Percentiles rank a stretch among this genome's conserved stretches.
phyloP scores from a whole-genome alignment of 2,113 vertebrate species.

The Eulemur macaco region DNA sequence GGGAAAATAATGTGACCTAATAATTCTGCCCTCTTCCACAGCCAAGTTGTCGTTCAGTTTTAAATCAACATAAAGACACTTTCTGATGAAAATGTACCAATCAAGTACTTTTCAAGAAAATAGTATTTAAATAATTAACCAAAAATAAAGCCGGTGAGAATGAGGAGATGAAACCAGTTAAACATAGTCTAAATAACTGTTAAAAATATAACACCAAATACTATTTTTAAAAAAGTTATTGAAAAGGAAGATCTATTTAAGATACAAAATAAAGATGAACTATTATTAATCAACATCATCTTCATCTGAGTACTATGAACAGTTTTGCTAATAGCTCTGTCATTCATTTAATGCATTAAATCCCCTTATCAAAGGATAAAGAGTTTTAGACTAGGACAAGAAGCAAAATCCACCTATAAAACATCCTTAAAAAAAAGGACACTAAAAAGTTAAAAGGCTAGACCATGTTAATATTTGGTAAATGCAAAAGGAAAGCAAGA shows the following conservation, averaged over 20 bases:
- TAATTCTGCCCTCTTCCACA: not conserved
- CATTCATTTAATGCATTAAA: slow-evolving; percentile 20
- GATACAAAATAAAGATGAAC: not conserved
- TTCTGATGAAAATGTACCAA: not conserved
- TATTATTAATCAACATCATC: not conserved
- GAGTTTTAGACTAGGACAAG: not conserved
- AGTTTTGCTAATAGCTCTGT: not conserved
- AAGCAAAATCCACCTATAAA: not conserved
- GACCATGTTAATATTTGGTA: not conserved
- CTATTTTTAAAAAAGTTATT: not conserved
- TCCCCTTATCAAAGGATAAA: not conserved
- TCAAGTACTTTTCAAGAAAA: not conserved
- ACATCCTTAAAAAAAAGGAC: not conserved
- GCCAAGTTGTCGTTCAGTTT: not conserved
- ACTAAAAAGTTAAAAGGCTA: not conserved
- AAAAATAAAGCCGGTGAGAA: not conserved
- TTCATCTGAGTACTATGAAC: not conserved
- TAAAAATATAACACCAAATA: not conserved
- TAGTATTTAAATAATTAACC: not conserved
- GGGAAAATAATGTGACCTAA: not conserved
- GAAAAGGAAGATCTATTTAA: not conserved
- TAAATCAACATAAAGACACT: not conserved
- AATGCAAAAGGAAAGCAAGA: not conserved
- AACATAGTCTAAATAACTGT: not conserved
- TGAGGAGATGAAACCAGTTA: not conserved